These are phyloP conservation scores for Dusona sp. DNA, from an alignment of 2,888 invertebrate species.

Conservation along the genomic window DNA sequence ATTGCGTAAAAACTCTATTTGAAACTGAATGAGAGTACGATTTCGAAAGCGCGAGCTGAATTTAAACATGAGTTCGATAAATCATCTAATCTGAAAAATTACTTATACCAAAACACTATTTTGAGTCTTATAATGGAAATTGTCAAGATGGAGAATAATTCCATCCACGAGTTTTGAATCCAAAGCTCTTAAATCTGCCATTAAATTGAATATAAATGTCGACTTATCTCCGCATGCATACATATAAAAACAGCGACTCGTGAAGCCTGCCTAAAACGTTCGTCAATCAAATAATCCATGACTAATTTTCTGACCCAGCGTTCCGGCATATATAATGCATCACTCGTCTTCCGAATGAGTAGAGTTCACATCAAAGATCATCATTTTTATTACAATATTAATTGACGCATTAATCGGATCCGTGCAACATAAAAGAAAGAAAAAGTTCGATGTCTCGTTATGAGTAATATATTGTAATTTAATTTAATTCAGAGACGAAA, in stretches of 20 bases:
- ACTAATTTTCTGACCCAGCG: constrained; percentile 50
- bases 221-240: not conserved
- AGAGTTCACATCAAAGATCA: constrained; percentile 36
- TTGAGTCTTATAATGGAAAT: not conserved
- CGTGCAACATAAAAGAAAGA: constrained; percentile 6
- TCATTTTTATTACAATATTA: constrained; percentile 56
- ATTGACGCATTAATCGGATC: constrained; percentile 30
- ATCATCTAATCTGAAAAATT: not conserved
- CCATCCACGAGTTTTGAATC: not conserved
- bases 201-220: constrained; percentile 8
- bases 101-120: not conserved
- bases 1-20: not conserved
- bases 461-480: constrained; percentile 66
- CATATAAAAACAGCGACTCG: not conserved
- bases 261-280: constrained; percentile 9
- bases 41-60: not conserved
- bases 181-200: not conserved
- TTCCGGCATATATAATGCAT: constrained; percentile 13
- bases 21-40: not conserved
- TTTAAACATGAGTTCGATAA: not conserved
- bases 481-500: constrained; percentile 49
- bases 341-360: constrained; percentile 42
- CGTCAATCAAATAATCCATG: constrained; percentile 59
- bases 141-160: not conserved
- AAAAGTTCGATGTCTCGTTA: constrained; percentile 57